A percentile compares a stretch with the other conserved stretches of the same genome.
Conservation (phyloP, 2,888 invertebrate species). For the Osedax fenrisi region DNA sequence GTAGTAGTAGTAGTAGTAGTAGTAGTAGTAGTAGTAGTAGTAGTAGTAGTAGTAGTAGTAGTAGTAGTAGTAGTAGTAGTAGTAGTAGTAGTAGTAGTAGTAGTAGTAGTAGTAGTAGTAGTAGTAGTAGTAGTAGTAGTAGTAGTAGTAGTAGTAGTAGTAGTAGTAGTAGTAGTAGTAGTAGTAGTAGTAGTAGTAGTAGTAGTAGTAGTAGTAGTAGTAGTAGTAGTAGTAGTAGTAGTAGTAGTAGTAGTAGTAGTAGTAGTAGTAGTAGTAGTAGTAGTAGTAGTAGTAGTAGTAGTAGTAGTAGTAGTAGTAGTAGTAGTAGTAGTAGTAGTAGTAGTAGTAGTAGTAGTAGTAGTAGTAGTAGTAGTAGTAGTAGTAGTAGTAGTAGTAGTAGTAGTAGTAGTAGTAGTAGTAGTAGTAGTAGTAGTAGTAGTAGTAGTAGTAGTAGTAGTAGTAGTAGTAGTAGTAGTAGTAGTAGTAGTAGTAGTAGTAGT, state of each 20-base stretch:
- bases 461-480: background rate
- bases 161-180: constrained; percentile 25
- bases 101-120: constrained; percentile 26
- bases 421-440: constrained; percentile 2
- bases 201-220: constrained; percentile 9
- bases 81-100: constrained; percentile 27
- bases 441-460: background rate
- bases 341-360: constrained; percentile 15
- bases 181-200: constrained; percentile 3
- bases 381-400: constrained; percentile 10
- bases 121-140: constrained; percentile 23
- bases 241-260: constrained; percentile 18
- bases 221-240: constrained; percentile 22
- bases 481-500: background rate
- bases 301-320: constrained; percentile 9
- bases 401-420: background rate
- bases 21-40: constrained; percentile 26
- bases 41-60: constrained; percentile 27
- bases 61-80: constrained; percentile 26
- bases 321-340: constrained; percentile 9
- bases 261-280: constrained; percentile 22
- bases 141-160: constrained; percentile 20
- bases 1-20: constrained; percentile 25
- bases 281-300: constrained; percentile 22
- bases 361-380: constrained; percentile 16